Percentiles rank a stretch among this genome's conserved stretches.
These are phyloP conservation scores for Pachymerium ferrugineum DNA, from an alignment of 2,888 invertebrate species.

Conservation along the genomic window DNA sequence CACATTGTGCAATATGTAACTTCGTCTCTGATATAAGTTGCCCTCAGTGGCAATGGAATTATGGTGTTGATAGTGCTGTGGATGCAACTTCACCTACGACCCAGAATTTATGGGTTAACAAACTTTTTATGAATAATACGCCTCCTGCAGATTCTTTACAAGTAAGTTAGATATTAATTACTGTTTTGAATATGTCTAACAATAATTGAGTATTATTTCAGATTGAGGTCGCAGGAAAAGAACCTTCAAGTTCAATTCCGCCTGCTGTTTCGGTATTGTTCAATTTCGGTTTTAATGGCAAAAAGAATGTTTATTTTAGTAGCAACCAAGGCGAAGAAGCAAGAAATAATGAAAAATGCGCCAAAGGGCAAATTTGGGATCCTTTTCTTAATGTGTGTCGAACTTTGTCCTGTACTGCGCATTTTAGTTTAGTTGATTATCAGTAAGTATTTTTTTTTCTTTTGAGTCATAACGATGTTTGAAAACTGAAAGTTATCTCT, in stretches of 20 bases:
- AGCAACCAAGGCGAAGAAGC: neutral
- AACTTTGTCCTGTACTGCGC: conserved; percentile 31
- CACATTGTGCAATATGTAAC: neutral
- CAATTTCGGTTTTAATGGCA: conserved; percentile 2
- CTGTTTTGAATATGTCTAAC: neutral
- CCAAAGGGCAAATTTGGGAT: conserved; percentile 31
- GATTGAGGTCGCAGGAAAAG: neutral
- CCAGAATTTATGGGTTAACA: neutral
- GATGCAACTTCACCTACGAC: neutral
- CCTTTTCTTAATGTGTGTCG: conserved; percentile 33
- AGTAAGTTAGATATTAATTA: neutral
- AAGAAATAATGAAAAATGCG: conserved; percentile 25
- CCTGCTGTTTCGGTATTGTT: neutral
- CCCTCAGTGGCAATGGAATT: neutral
- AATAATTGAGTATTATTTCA: neutral
- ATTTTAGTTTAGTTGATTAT: conserved; percentile 30
- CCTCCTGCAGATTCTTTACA: neutral
- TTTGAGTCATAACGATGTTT: neutral
- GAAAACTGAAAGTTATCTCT: too few relatives aligned
- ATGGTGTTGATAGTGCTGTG: neutral
- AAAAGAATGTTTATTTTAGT: neutral
- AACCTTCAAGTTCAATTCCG: too few relatives aligned
- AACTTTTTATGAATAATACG: neutral
- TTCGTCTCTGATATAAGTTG: neutral
- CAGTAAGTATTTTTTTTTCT: neutral